Conservation (phyloP, 2,888 invertebrate genomes). For the Himalopsyche anomala region DNA sequence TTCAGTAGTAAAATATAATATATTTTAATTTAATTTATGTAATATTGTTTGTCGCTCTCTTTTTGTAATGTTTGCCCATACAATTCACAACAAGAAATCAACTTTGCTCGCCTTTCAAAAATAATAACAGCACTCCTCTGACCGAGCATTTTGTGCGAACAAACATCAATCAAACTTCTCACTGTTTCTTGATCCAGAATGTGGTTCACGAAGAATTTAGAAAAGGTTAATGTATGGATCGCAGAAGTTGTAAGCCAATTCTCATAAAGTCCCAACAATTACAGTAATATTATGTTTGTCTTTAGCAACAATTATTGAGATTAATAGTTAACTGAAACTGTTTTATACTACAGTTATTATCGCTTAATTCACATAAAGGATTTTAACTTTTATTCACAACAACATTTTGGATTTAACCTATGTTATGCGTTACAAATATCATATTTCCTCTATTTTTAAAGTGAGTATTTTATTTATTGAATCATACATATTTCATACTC, state of each 20-base stretch:
- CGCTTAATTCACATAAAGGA: no score
- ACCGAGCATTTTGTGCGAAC: slow-evolving; percentile 19
- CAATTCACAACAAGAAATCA: slow-evolving; percentile 36
- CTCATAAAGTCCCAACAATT: not conserved
- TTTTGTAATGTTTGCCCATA: not conserved
- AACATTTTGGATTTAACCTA: no score
- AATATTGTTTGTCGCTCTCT: not conserved
- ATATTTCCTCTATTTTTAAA: no score
- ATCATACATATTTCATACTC: no score
- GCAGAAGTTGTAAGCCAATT: slow-evolving; percentile 5
- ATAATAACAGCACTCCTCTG: not conserved
- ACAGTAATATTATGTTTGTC: not conserved
- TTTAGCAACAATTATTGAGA: no score
- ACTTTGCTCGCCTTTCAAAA: slow-evolving; percentile 33
- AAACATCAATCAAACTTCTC: slow-evolving; percentile 19
- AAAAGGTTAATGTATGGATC: slow-evolving; percentile 34
- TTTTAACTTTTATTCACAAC: no score
- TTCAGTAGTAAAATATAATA: no score
- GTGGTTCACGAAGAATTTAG: slow-evolving; percentile 11
- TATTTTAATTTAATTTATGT: not conserved
- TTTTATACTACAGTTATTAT: no score
- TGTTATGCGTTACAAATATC: no score
- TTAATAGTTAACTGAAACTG: no score
- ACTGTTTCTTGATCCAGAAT: slow-evolving; percentile 16
- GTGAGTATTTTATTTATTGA: no score